These are phyloP conservation scores for Myiotriccus ornatus DNA, from an alignment of 2,797 vertebrate genomes.

Conservation along the genomic window DNA sequence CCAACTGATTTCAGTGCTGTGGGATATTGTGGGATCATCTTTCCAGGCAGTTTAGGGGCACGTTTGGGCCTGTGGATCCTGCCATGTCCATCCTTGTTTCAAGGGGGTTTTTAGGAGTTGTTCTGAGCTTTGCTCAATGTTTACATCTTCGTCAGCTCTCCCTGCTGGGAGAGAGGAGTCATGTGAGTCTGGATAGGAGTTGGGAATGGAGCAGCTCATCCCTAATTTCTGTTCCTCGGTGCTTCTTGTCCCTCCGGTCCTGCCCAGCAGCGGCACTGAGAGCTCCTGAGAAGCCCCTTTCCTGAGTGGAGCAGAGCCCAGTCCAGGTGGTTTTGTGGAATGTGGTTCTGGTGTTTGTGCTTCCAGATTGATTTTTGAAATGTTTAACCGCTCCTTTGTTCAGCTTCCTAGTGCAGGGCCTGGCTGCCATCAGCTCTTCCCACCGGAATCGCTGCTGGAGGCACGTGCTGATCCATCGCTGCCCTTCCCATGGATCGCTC, in stretches of 20 bases:
- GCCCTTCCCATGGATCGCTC: neutral
- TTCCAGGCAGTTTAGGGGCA: fast-evolving
- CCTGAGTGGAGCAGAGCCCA: fast-evolving
- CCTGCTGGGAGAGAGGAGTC: neutral
- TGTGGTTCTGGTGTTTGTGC: neutral
- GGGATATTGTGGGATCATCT: neutral
- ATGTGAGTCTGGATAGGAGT: fast-evolving
- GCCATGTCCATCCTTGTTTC: fast-evolving
- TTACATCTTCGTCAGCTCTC: neutral
- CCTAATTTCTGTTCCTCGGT: neutral
- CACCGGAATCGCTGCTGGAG: neutral
- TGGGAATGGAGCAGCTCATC: fast-evolving
- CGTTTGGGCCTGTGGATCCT: fast-evolving
- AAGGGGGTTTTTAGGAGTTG: neutral
- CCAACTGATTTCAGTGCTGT: neutral
- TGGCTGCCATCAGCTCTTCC: neutral
- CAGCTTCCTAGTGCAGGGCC: neutral
- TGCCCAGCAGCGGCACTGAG: fast-evolving
- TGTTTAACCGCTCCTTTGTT: neutral
- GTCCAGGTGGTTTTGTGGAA: neutral
- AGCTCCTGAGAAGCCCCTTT: neutral
- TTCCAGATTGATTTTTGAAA: fast-evolving
- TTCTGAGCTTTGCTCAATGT: fast-evolving
- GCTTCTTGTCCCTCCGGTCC: neutral
- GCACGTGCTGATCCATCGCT: fast-evolving